Percentiles rank a stretch among this genome's conserved stretches.
Evolutionary conservation across 2,797 vertebrate species (phyloP).

Genomic region (Acanthornis magna): DNA sequence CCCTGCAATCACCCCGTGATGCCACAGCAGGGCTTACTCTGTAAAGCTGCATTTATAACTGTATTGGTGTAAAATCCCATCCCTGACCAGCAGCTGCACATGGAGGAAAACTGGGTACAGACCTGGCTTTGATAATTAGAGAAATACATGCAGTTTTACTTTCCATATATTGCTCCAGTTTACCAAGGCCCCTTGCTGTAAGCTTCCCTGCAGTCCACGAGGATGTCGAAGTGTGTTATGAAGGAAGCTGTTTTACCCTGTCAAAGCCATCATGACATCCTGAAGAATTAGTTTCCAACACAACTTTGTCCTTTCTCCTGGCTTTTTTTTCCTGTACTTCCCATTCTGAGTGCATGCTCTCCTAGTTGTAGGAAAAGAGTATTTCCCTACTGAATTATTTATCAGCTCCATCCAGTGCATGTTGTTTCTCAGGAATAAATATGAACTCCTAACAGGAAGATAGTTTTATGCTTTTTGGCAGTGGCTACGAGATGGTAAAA

Average conservation of each 20-base stretch:
- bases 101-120: background rate
- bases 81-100: background rate
- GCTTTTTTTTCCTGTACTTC: background rate
- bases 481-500: background rate
- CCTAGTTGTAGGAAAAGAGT: background rate
- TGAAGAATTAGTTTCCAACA: background rate
- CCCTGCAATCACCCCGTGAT: background rate
- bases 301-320: background rate
- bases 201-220: background rate
- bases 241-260: background rate
- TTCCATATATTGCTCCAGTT: background rate
- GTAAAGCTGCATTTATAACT: background rate
- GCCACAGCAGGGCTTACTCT: background rate
- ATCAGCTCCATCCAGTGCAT: background rate
- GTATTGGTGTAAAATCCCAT: background rate
- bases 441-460: conserved; percentile 1
- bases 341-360: background rate
- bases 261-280: background rate
- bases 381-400: conserved; percentile 53
- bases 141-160: background rate
- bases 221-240: background rate
- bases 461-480: conserved; percentile 17
- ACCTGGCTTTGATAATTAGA: background rate
- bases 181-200: background rate
- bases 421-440: conserved; percentile 37